phyloP scores from a whole-genome alignment of 2,888 invertebrate species.

The Lymantria monacha region DNA sequence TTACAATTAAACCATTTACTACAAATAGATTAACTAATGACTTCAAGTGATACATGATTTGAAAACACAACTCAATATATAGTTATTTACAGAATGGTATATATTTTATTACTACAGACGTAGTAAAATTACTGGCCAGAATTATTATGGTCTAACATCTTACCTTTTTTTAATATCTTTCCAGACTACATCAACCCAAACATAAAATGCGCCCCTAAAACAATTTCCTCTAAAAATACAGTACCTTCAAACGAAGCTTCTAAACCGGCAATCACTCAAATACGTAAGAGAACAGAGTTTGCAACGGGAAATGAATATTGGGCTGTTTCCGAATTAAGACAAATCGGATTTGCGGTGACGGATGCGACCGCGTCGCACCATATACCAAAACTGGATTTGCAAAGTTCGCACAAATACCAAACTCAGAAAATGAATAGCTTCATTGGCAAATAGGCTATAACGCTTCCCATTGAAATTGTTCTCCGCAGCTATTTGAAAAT shows the following conservation, averaged over 20 bases:
- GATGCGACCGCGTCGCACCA: constrained; percentile 26
- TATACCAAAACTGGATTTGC: constrained; percentile 26
- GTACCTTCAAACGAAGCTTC: constrained; percentile 15
- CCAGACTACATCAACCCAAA: neutral
- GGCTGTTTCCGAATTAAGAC: constrained; percentile 51
- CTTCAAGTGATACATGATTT: no score
- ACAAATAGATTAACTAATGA: no score
- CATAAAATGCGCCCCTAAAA: constrained; percentile 11
- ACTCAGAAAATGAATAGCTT: neutral
- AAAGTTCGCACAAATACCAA: constrained; percentile 18
- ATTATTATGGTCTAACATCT: neutral
- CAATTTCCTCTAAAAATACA: constrained; percentile 21
- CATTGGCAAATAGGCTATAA: no score
- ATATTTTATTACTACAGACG: neutral
- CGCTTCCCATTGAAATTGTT: no score
- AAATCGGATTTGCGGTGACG: constrained; percentile 47
- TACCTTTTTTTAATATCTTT: neutral
- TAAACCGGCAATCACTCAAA: constrained; percentile 44
- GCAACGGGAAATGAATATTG: constrained; percentile 48
- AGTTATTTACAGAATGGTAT: no score
- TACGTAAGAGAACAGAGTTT: constrained; percentile 44
- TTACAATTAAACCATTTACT: no score
- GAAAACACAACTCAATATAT: no score
- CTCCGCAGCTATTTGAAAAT: no score
- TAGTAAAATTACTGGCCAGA: neutral